A percentile compares a stretch with the other conserved stretches of the same genome.
Conservation (phyloP, 1,140 invertebrate genomes). For the Drosophila tani region DNA sequence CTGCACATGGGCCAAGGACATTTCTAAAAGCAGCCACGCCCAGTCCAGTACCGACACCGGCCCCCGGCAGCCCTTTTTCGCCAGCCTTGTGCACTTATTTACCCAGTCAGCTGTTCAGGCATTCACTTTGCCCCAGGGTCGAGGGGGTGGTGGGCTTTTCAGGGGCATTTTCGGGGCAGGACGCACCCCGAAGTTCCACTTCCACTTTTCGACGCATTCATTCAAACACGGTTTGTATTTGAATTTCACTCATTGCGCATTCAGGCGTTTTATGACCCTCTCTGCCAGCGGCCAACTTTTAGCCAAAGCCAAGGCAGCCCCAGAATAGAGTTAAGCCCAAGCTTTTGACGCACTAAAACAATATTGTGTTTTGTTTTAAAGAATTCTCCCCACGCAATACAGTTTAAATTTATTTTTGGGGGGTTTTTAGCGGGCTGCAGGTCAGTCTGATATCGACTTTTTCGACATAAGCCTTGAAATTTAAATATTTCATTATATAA, state of each 20-base stretch:
- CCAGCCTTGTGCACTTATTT: constrained; percentile 57
- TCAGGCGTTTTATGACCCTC: constrained; percentile 66
- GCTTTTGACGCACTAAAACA: constrained; percentile 1
- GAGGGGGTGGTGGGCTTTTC: constrained; percentile 1
- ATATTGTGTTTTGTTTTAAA: not conserved
- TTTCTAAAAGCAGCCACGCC: constrained; percentile 36
- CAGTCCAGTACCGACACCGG: not conserved
- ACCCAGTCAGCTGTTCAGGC: constrained; percentile 65
- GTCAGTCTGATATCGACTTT: too few species aligned
- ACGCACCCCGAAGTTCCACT: constrained; percentile 30
- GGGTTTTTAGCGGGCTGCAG: too few species aligned
- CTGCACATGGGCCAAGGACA: constrained; percentile 62
- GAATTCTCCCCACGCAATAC: not conserved
- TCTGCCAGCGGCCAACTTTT: constrained; percentile 40
- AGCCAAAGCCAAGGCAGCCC: constrained; percentile 46
- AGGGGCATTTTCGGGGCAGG: not conserved
- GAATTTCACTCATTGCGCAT: constrained; percentile 74
- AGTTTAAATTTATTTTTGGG: not conserved
- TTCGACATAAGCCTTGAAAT: not conserved
- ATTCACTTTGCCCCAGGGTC: constrained; percentile 35
- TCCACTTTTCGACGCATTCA: constrained; percentile 68
- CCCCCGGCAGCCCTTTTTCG: not conserved
- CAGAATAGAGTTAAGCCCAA: constrained; percentile 1
- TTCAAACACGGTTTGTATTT: constrained; percentile 66
- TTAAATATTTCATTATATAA: not conserved